A percentile compares a stretch with the other conserved stretches of the same genome.
phyloP scores from a whole-genome alignment of 2,113 vertebrate species.

The Pituophis catenifer region DNA sequence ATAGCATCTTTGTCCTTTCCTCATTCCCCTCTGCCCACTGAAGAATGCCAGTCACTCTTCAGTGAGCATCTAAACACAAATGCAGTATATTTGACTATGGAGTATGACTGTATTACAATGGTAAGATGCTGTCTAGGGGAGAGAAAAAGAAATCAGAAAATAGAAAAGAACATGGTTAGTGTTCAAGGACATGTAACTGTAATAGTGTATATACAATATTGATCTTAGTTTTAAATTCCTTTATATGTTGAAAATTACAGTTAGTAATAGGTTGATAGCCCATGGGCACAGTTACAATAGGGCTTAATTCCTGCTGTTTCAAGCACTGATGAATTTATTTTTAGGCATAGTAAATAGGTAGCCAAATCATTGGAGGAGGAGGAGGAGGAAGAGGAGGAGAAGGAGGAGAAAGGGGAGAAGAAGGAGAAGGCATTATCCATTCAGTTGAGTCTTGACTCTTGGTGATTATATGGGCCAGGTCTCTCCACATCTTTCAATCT shows the following conservation, averaged over 20 bases:
- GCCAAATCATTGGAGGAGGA: background rate
- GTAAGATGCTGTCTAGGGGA: constrained; percentile 18
- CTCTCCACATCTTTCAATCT: background rate
- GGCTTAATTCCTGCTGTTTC: constrained; percentile 17
- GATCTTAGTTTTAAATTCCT: constrained; percentile 30
- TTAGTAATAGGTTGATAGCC: constrained; percentile 15
- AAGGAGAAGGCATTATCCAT: background rate
- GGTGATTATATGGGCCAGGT: background rate
- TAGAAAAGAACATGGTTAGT: constrained; percentile 24
- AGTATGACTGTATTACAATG: constrained; percentile 20
- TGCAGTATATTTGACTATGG: background rate
- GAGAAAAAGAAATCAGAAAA: constrained; percentile 11
- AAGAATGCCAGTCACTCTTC: constrained; percentile 1
- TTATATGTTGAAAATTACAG: constrained; percentile 8
- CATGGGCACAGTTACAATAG: constrained; percentile 26
- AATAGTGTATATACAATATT: constrained; percentile 25
- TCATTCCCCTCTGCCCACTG: background rate
- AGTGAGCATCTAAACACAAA: constrained; percentile 13
- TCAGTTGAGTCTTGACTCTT: background rate
- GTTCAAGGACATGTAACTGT: constrained; percentile 29
- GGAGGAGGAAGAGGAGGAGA: no score
- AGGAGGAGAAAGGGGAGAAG: no score
- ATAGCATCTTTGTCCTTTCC: background rate
- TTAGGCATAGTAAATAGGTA: constrained; percentile 30
- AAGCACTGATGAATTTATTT: constrained; percentile 28